phyloP scores from a whole-genome alignment of 1,140 invertebrate species.

The Vollenhovia emeryi region DNA sequence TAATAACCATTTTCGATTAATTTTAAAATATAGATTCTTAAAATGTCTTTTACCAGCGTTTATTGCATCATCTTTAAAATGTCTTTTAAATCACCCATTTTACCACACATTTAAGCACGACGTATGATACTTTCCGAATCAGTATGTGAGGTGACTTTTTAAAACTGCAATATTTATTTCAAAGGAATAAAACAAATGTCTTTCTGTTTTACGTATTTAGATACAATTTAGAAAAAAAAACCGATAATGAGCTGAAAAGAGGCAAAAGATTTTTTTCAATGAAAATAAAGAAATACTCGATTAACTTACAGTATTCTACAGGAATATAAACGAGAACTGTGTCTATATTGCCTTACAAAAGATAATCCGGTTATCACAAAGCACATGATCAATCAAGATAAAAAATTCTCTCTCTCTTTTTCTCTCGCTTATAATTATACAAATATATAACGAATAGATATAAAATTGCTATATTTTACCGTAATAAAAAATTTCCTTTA shows the following conservation, averaged over 20 bases:
- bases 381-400: background rate
- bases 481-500: background rate
- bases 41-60: background rate
- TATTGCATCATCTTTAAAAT: background rate
- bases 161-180: background rate
- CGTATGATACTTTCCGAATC: background rate
- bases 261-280: background rate
- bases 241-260: background rate
- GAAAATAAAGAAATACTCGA: constrained; percentile 39
- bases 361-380: background rate
- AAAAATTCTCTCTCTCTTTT: background rate
- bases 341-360: background rate
- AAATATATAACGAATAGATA: background rate
- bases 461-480: background rate
- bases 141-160: background rate
- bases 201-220: background rate
- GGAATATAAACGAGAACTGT: background rate
- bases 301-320: background rate
- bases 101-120: background rate
- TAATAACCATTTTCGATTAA: background rate
- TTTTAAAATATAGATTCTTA: background rate
- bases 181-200: background rate
- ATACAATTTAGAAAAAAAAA: background rate
- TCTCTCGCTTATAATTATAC: too few relatives aligned
- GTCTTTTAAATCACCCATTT: background rate